phyloP scores from a whole-genome alignment of 1,140 invertebrate species.

The Himalopsyche phryganea region DNA sequence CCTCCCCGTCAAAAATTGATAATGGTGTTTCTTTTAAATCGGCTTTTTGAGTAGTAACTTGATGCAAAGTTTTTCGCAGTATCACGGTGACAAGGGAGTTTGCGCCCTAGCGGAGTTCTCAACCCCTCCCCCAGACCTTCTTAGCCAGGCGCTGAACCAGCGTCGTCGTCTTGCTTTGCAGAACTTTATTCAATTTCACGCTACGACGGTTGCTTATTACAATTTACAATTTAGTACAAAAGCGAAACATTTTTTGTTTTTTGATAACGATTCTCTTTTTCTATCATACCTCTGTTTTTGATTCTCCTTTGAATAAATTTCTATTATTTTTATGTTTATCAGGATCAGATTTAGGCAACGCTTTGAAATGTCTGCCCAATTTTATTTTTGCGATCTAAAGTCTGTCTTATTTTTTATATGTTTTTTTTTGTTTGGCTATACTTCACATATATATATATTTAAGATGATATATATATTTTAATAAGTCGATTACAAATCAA shows the following conservation, averaged over 20 bases:
- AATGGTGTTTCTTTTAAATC: constrained; percentile 29
- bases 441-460: too few relatives aligned
- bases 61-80: constrained; percentile 18
- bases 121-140: constrained; percentile 5
- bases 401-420: too few relatives aligned
- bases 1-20: constrained; percentile 11
- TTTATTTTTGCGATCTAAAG: too few relatives aligned
- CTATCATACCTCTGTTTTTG: constrained; percentile 4
- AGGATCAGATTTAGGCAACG: too few relatives aligned
- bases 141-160: background rate
- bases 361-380: too few relatives aligned
- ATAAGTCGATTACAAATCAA: too few relatives aligned
- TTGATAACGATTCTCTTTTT: constrained; percentile 25
- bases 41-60: constrained; percentile 17
- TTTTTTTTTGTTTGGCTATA: too few relatives aligned
- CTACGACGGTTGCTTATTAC: constrained; percentile 35
- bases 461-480: too few relatives aligned
- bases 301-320: constrained; percentile 15
- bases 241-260: constrained; percentile 30
- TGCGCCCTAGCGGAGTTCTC: constrained; percentile 6
- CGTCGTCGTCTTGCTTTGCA: constrained; percentile 32
- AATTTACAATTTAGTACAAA: constrained; percentile 35
- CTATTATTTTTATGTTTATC: constrained; percentile 20
- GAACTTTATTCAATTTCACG: constrained; percentile 36
- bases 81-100: constrained; percentile 31